Base-by-base conservation (phyloP, 2,888 invertebrate species). In the Trichopoda pennipes region DNA sequence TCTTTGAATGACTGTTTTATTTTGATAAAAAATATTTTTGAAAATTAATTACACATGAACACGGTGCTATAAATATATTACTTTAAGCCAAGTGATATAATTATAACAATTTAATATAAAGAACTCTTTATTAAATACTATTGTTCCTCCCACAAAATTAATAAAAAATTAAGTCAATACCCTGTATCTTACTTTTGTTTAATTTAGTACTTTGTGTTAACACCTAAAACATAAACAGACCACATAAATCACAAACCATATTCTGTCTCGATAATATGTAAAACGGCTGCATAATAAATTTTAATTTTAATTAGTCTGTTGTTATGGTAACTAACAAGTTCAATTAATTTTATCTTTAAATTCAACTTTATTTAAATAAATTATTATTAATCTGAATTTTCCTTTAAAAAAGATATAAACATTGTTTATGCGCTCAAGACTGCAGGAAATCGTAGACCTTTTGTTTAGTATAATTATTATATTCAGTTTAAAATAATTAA, bases 251-350 rank as follows among this genome's bases (percentile, higher is more conserved):
- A 60, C 17, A 68, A n/a, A 61, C 76, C 44, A 17, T 53, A 69
- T 76, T 68, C 44, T 69, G 61, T 76, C 69, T 68, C 55, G 68
- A 76, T 69, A 61, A 53, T 35, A 51, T 60, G 23, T 42, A 51
- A 66, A 66, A 35, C 21, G 16, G 8, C 19, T 47, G 21, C 7
- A 19, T 28, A 35, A 7, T 60, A 21, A 60, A 60, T 60, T 76
- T 42, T 60, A 53, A 21, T 53, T 76, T 76, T 60, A 60, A 53
- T 14, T 60, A 68, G 32, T 60, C 21, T 38, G 32, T 17, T 3
- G 51, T 51, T 32, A 61, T 69, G 60, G 60, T 53, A 42, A 9
- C 42, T 68, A 75, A 68, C 60, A 28, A 42, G 51, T 68, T 58
- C 28, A 75, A 60, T 68, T 76, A 76, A 35, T 75, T 60, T 49